Conservation (phyloP, 2,888 invertebrate genomes). For the Lithophane semibrunnea region DNA sequence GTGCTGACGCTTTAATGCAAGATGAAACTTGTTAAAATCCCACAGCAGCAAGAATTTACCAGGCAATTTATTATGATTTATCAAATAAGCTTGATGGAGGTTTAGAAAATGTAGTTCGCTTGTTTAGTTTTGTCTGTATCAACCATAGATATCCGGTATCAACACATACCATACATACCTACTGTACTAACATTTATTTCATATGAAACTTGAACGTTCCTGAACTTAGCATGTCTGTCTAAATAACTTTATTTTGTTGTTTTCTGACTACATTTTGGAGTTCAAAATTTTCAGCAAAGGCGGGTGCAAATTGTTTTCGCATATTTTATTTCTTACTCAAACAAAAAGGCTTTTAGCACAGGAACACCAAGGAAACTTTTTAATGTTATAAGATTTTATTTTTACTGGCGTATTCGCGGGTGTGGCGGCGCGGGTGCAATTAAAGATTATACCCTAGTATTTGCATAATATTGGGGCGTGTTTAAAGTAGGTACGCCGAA, state of each 20-base stretch:
- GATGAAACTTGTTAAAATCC: slow-evolving; percentile 30
- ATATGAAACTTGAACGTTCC: slow-evolving; percentile 37
- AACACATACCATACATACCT: no score
- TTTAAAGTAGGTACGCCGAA: slow-evolving; percentile 69
- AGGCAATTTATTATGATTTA: slow-evolving; percentile 38
- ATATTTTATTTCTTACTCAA: slow-evolving; percentile 55
- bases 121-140: slow-evolving; percentile 17
- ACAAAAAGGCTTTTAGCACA: slow-evolving; percentile 55
- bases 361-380: slow-evolving; percentile 70
- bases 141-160: not conserved
- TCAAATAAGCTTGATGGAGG: slow-evolving; percentile 26
- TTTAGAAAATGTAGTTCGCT: slow-evolving; percentile 7
- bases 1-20: slow-evolving; percentile 14
- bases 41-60: slow-evolving; percentile 14
- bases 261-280: slow-evolving; percentile 31
- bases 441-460: slow-evolving; percentile 82
- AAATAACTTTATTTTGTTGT: slow-evolving; percentile 48
- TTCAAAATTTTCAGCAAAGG: slow-evolving; percentile 30
- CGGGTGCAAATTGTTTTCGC: slow-evolving; percentile 53
- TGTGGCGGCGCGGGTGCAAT: slow-evolving; percentile 75
- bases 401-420: slow-evolving; percentile 68
- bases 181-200: slow-evolving; percentile 26
- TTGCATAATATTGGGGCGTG: slow-evolving; percentile 81
- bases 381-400: slow-evolving; percentile 74
- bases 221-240: slow-evolving; percentile 27